Conservation (phyloP, 1,140 invertebrate species). For the Ceratina japonica region DNA sequence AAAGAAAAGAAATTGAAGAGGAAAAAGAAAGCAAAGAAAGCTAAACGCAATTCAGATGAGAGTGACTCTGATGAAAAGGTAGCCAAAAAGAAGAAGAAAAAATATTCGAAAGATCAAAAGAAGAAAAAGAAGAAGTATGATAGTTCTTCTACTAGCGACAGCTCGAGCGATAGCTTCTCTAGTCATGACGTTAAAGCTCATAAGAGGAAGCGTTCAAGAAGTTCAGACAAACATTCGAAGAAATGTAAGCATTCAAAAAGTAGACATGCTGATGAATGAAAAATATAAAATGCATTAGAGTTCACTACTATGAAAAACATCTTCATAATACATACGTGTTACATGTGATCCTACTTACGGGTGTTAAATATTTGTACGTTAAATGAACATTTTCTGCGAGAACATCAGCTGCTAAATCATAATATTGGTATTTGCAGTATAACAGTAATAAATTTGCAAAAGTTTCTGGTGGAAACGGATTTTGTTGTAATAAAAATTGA, state of each 20-base stretch:
- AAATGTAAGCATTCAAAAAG: slow-evolving; percentile 71
- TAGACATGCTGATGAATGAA: slow-evolving; percentile 60
- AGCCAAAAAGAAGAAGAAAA: slow-evolving; percentile 66
- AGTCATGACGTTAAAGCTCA: slow-evolving; percentile 53
- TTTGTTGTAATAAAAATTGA: slow-evolving; percentile 97
- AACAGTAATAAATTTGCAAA: slow-evolving; percentile 97
- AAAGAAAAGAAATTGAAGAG: slow-evolving; percentile 61
- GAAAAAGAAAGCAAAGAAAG: slow-evolving; percentile 64
- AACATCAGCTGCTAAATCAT: slow-evolving; percentile 98
- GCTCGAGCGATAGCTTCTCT: slow-evolving; percentile 49
- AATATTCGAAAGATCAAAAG: slow-evolving; percentile 68
- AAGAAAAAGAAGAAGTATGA: slow-evolving; percentile 60
- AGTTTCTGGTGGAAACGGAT: slow-evolving; percentile 98
- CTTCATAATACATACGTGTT: not conserved
- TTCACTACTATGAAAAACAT: not conserved
- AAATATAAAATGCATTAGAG: slow-evolving; percentile 5
- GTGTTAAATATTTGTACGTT: slow-evolving; percentile 97
- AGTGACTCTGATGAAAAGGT: slow-evolving; percentile 52
- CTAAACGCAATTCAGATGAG: slow-evolving; percentile 39
- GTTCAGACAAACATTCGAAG: slow-evolving; percentile 54
- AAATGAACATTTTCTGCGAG: slow-evolving; percentile 98
- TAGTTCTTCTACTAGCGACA: slow-evolving; percentile 54
- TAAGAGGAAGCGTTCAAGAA: slow-evolving; percentile 60
- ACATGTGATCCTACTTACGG: slow-evolving; percentile 81
- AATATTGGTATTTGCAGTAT: slow-evolving; percentile 99